Evolutionary conservation across 2,888 invertebrate species (phyloP).

Genomic region (Agrotis clavis): DNA sequence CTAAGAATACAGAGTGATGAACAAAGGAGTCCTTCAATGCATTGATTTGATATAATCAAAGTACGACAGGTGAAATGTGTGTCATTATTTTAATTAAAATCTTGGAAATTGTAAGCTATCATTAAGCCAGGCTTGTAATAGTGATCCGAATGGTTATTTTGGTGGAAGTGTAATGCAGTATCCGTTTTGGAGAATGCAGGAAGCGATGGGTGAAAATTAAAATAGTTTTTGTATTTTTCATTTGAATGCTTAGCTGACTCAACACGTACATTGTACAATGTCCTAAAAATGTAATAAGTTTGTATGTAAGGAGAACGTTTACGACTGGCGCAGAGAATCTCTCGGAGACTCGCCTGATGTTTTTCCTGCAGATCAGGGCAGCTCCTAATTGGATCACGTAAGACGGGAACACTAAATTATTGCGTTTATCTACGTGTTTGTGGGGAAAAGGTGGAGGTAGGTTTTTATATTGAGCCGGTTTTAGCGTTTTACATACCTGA

Average conservation of each 20-base stretch:
- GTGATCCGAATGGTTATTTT: neutral
- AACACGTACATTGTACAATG: neutral
- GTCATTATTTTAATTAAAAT: neutral
- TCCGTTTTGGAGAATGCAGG: neutral
- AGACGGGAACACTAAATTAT: constrained; percentile 65
- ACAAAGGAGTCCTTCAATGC: neutral
- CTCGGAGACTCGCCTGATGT: constrained; percentile 44
- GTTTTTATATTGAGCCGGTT: constrained; percentile 43
- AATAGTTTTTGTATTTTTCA: neutral
- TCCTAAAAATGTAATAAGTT: constrained; percentile 41
- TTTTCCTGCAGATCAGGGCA: constrained; percentile 58
- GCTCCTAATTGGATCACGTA: constrained; percentile 66
- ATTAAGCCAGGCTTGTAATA: neutral
- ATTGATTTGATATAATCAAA: no score
- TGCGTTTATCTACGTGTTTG: constrained; percentile 64
- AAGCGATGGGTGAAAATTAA: neutral
- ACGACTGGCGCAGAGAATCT: constrained; percentile 51
- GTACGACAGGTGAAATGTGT: neutral
- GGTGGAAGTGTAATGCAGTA: no score
- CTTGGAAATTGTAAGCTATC: neutral
- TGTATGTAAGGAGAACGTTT: constrained; percentile 32
- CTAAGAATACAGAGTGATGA: neutral
- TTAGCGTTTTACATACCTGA: constrained; percentile 7
- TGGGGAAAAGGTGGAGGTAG: constrained; percentile 40
- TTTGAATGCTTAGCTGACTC: neutral